Base-by-base conservation (phyloP, 2,888 invertebrate species). In the Trissolcus japonicus region DNA sequence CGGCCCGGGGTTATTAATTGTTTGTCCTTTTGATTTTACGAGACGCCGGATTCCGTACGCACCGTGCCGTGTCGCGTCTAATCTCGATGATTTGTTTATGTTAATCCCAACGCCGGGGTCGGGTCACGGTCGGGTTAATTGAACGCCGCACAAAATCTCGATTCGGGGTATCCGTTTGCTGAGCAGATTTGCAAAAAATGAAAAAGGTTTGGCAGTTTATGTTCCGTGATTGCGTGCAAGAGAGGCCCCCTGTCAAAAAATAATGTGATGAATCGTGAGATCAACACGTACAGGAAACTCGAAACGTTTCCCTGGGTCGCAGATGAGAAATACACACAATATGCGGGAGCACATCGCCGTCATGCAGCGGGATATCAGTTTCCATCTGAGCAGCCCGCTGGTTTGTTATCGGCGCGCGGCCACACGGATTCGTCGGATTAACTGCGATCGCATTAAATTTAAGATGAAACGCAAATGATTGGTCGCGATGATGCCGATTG, bases 41-140 rank as follows among this genome's bases (percentile, higher is more conserved):
- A 84, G 83, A 78, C 80, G 60, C 67, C 74, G 75, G 57, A 41
- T 54, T 43, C 79, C 67, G 54, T 79, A 13, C 78, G 61, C 55
- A 76, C 76, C 54, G 50, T 75, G 67, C 74, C 66, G 63, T 61
- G 51, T 62, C 80, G 62, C 67, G 50, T 76, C 83, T 87, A 87
- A 88, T 88, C 88, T 87, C 82, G 85, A 88, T 86, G 87, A 88
- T 89, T 88, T 85, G 88, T 88, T 87, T 85, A 83, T 85, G 86
- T 79, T 88, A 86, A 88, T 88, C 88, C 87, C 76, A 11, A 35
- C 35, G 35, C 11, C 35, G 9, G 11, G 35, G 35, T 35, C 35
- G 54, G 40, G 48, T 41, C 35, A 11, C 9, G 35, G 35, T 35
- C 41, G 54, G 40, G 48, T 41, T 60, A 62, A 59, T 61, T 75